Evolutionary conservation across 2,888 invertebrate species (phyloP).

Genomic region (Megastigmus dorsalis): DNA sequence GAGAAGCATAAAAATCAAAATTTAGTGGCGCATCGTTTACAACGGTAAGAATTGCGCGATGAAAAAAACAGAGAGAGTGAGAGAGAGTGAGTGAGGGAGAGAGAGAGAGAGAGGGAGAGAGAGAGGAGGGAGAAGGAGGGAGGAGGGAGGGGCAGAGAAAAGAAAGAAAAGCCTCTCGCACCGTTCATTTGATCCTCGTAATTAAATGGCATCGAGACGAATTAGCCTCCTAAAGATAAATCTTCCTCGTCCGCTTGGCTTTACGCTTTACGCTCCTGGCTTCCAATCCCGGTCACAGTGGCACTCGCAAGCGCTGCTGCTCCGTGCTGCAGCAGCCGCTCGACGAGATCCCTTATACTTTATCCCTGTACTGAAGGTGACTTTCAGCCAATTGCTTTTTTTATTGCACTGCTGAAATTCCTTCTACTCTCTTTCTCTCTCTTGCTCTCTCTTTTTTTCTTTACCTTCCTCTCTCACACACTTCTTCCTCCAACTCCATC

Average conservation of each 20-base stretch:
- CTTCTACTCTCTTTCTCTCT: background rate
- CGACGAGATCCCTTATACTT: constrained; percentile 57
- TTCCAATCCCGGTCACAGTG: constrained; percentile 37
- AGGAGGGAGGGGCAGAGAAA: too few species aligned
- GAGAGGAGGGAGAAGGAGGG: too few species aligned
- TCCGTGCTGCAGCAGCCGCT: background rate
- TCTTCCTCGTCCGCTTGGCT: constrained; percentile 41
- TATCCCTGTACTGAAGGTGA: constrained; percentile 55
- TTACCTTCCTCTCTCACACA: background rate
- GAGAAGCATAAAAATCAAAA: constrained; percentile 22
- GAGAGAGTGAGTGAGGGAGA: too few species aligned
- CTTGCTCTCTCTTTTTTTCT: background rate
- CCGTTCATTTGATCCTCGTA: constrained; percentile 44
- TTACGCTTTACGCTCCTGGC: constrained; percentile 18
- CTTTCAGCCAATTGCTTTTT: constrained; percentile 51
- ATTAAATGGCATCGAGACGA: constrained; percentile 53
- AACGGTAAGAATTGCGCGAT: background rate
- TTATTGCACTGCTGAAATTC: constrained; percentile 30
- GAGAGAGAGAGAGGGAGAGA: background rate
- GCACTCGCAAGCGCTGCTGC: too few species aligned
- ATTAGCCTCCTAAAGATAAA: constrained; percentile 51
- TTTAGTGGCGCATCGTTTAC: background rate
- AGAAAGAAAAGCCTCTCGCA: background rate
- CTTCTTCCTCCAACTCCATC: too few species aligned
- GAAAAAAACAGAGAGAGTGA: background rate